These are phyloP conservation scores for Oreocharis arfaki DNA, from an alignment of 2,113 vertebrate genomes.

Conservation along the genomic window DNA sequence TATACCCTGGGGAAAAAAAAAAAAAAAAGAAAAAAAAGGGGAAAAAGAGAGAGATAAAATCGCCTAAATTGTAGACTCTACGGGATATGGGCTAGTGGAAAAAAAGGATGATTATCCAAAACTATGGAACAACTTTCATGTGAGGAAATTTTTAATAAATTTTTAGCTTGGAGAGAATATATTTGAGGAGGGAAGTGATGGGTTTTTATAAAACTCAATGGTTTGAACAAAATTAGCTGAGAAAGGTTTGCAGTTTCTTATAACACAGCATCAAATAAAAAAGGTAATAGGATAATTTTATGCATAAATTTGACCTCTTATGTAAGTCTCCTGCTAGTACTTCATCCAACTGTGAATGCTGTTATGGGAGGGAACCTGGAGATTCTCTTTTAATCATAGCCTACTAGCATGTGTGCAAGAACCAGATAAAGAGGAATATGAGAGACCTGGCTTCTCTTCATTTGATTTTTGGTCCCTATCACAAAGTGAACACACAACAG, in stretches of 20 bases:
- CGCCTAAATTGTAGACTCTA: neutral
- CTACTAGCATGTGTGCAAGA: neutral
- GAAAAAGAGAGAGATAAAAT: accelerated
- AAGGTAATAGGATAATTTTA: neutral
- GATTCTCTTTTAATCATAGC: neutral
- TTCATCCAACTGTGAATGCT: neutral
- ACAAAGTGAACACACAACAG: neutral
- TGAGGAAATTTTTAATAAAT: neutral
- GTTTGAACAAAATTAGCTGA: neutral
- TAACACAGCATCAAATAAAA: neutral
- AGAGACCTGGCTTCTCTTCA: neutral
- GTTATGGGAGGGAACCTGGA: neutral
- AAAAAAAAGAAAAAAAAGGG: accelerated
- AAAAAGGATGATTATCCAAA: neutral
- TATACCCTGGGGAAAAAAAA: accelerated
- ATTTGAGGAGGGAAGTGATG: neutral
- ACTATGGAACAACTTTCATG: neutral
- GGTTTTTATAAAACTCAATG: neutral
- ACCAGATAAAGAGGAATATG: neutral
- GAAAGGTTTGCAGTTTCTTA: neutral
- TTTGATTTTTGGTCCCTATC: constrained; percentile 4
- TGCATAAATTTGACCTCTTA: neutral
- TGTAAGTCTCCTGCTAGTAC: neutral
- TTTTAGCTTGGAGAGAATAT: neutral
- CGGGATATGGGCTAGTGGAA: neutral